These are phyloP conservation scores for Drosophila ochracea DNA, from an alignment of 2,888 invertebrate species.

Conservation along the genomic window DNA sequence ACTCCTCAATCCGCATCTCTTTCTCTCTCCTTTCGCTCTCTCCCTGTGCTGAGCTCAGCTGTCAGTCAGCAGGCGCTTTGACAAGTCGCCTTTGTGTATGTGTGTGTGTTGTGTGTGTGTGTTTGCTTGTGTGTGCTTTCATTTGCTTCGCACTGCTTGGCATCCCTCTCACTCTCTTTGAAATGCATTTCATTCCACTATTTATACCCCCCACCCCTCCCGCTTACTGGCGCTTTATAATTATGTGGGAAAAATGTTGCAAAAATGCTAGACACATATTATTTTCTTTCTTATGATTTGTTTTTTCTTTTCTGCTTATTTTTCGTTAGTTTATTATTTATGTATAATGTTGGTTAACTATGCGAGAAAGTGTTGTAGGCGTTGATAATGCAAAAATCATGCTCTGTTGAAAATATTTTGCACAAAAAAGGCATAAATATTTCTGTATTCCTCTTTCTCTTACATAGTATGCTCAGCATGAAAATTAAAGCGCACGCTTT, in stretches of 20 bases:
- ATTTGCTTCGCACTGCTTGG: conserved; percentile 31
- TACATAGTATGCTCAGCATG: conserved; percentile 1
- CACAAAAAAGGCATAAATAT: conserved; percentile 22
- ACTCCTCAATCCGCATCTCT: conserved; percentile 10
- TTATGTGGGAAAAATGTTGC: conserved; percentile 75
- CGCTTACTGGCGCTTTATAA: conserved; percentile 61
- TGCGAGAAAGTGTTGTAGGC: conserved; percentile 79
- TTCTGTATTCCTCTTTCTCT: conserved; percentile 9
- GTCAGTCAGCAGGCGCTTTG: conserved; percentile 53
- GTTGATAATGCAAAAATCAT: conserved; percentile 51
- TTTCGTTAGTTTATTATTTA: conserved; percentile 29
- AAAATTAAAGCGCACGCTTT: conserved; percentile 9
- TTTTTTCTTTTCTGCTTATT: conserved; percentile 19
- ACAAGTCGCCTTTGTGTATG: conserved; percentile 29
- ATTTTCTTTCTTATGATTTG: conserved; percentile 29
- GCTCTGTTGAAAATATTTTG: conserved; percentile 27
- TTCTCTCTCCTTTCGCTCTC: not conserved
- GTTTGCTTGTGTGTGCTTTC: conserved; percentile 26
- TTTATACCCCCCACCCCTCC: not conserved
- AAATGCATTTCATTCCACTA: conserved; percentile 27
- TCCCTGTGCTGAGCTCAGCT: conserved; percentile 35
- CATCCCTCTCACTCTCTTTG: conserved; percentile 24
- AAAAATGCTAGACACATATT: conserved; percentile 78
- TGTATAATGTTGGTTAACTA: conserved; percentile 60
- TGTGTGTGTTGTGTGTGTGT: not conserved